Percentiles rank a stretch among this genome's conserved stretches.
These are phyloP conservation scores for Myiotriccus ornatus DNA, from an alignment of 2,797 vertebrate species.

Conservation along the genomic window DNA sequence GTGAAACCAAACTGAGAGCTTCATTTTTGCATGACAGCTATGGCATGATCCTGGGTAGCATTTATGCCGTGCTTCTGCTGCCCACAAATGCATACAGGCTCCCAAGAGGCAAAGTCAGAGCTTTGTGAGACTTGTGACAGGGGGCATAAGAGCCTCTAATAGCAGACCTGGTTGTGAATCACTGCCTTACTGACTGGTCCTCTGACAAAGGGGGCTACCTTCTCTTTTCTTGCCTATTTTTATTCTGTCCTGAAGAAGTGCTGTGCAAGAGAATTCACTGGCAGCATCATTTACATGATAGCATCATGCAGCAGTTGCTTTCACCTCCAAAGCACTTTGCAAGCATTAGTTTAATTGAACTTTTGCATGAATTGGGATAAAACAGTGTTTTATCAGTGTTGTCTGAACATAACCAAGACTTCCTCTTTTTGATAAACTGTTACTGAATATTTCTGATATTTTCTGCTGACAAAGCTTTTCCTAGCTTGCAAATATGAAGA, in stretches of 20 bases:
- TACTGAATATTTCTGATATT: not conserved
- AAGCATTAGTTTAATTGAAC: not conserved
- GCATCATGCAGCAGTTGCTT: not conserved
- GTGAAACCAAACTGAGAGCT: not conserved
- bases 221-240: not conserved
- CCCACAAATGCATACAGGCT: fast-evolving
- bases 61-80: not conserved
- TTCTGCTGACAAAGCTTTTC: not conserved
- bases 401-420: not conserved
- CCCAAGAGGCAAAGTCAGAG: not conserved
- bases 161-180: not conserved
- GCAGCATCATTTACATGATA: not conserved
- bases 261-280: not conserved
- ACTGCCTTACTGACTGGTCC: not conserved
- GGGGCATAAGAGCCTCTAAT: fast-evolving
- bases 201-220: fast-evolving
- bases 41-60: fast-evolving
- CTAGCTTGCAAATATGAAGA: not conserved
- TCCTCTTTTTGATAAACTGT: not conserved
- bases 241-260: not conserved
- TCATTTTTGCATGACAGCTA: fast-evolving
- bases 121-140: not conserved
- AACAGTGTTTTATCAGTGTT: not conserved
- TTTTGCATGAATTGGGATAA: not conserved
- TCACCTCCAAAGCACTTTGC: not conserved